Evolutionary conservation across 2,113 vertebrate genomes (phyloP), one percentile per base, ranked within the genome.

Genomic region (Cinclus mexicanus): DNA sequence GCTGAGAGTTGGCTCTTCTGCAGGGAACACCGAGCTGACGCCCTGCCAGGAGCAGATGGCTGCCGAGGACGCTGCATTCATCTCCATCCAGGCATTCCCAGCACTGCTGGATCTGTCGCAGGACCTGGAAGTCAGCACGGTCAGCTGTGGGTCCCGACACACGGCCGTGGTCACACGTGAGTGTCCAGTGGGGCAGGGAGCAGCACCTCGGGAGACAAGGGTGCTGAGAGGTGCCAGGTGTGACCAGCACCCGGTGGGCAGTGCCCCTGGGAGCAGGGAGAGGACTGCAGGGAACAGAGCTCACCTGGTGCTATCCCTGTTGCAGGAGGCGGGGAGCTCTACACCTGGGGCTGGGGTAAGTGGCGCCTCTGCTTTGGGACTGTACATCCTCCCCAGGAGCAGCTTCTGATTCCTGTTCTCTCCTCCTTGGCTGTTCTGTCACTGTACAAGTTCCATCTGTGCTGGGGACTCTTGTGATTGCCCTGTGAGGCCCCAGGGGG

Each of bases 261-360:
- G 39, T 1, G 6, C 7, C 56, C 37, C 39, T 12, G 5, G 68
- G 68, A 46, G 35, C 2, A 21, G 10, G n/a, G 28, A 18, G 11
- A 26, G 41, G n/a, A 6, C 39, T 53, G 41, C 5, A 19, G 35
- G 71, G 37, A 5, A 8, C 1, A 0, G 33, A 28, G 46, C 39
- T 76, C 47, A 35, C 4, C 0, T 52, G 50, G 52, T 74, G 59
- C 87, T 91, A 3, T 86, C 82, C 50, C 9, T 6, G 8, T 98
- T 98, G 75, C 97, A 99, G 99, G 98, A 12, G 81, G 82, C 0
- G 99, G 99, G 2, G 97, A 98, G 68, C 98, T 99, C 50, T 99
- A 98, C 96, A 99, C 99, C 33, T 99, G 99, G 99, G 99, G 99
- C 93, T 99, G 99, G 99, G 99, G 99, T 99, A 97, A 99, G 99